Base-by-base conservation (phyloP, 2,113 vertebrate genomes). In the Orthochromis indermauri region DNA sequence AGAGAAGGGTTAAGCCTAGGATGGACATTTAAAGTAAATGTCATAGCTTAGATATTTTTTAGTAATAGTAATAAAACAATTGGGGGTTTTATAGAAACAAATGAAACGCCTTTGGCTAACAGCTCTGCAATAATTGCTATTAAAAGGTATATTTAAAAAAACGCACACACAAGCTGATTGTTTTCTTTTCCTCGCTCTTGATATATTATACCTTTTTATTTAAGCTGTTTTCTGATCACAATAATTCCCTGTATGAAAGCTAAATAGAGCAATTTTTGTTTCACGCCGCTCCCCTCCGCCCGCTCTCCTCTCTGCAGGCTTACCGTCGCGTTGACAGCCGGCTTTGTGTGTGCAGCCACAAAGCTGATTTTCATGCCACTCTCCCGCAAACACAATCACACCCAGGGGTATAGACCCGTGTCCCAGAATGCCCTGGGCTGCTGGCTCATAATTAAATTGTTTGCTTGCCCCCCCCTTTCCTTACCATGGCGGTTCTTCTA, bases 381-480 rank as follows among this genome's bases (percentile, higher is more conserved):
- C 37, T 81, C 87, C 86, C 63, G 1, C 88, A 89, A 83, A 89
- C 88, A 91, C 88, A 83, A 35, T 80, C 90, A 16, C 92, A 87
- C 95, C 95, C 94, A 89, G 85, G 93, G 94, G 95, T 94, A 89
- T 90, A 90, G 89, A 89, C 93, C 92, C 85, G 51, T 93, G 93
- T 96, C 94, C 95, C 94, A 94, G 87, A 90, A 95, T 93, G 95
- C 95, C 94, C 90, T 68, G 79, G 94, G 94, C 94, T 92, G 88
- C 90, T 92, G 93, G 90, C 94, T 95, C 92, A 90, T 96, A 97
- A 97, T 97, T 97, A 96, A 97, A 97, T 97, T 96, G 96, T 96
- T 96, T 96, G 91, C 91, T 87, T 90, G 86, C 86, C 84, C 2
- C 7, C 5, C 9, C 57, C 5, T 0, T 53, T 83, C 79, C 53